Base-by-base conservation (phyloP, 2,113 vertebrate species). In the Platanista minor region DNA sequence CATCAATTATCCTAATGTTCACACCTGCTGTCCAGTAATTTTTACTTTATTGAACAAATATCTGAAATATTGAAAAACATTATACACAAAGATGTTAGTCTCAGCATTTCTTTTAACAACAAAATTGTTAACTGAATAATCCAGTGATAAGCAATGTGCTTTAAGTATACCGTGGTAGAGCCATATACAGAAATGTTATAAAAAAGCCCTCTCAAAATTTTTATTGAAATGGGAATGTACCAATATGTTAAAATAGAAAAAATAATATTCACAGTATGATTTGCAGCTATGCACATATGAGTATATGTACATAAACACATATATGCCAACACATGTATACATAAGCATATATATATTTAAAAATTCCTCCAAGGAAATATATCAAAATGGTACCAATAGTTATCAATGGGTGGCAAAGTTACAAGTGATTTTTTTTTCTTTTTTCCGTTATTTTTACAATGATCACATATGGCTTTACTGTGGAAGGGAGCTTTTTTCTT, bases 91-190 rank as follows among this genome's bases (percentile, higher is more conserved):
- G 11, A 91, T 27, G 4, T 15, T 59, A 82, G 57, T 67, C 29
- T 90, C 31, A 87, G 36, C 27, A 91, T 61, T 77, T 52, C 33
- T 92, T 87, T 87, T 52, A 90, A 83, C 14, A 78, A 41, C 36
- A 91, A 95, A 91, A 91, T 18, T 66, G 27, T 87, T 83, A 89
- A 61, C 20, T 71, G 27, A 92, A 87, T 87, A 81, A 83, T 91
- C 39, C 21, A 87, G 20, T 49, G 80, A 64, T 57, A 87, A 57
- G 27, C 46, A 20, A 74, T 69, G 27, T 41, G 23, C 86, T 82
- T 95, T 74, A 61, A 90, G 23, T 75, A 69, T 52, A 75, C 2
- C 62, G 49, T 69, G 46, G 29, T 29, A 85, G 4, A 78, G 33
- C 9, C 46, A 89, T 25, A 72, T 20, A 66, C 2, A 71, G 33